Percentiles rank a stretch among this genome's conserved stretches.
Evolutionary conservation across 2,113 vertebrate species (phyloP).

Genomic region (Plotosus lineatus): DNA sequence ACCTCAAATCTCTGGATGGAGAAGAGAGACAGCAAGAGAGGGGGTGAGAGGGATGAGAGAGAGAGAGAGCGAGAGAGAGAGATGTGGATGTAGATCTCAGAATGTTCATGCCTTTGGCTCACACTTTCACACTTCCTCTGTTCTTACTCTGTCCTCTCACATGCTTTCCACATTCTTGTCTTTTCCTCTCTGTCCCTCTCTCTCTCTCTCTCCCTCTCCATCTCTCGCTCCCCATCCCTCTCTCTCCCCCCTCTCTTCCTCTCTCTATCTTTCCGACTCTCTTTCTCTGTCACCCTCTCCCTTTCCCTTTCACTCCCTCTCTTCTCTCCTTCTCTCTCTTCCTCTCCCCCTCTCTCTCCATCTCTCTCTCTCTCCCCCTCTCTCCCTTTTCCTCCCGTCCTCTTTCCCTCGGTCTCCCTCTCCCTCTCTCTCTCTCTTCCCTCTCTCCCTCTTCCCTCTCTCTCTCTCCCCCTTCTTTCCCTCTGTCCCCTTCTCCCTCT

Average conservation of each 20-base stretch:
- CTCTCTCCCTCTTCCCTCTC: background rate
- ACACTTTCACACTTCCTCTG: slow-evolving; percentile 12
- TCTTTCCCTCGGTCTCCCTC: background rate
- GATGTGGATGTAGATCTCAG: background rate
- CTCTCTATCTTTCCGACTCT: background rate
- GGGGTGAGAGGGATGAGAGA: background rate
- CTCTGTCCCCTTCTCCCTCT: slow-evolving; percentile 15
- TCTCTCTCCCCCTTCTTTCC: slow-evolving; percentile 26
- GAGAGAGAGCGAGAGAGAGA: background rate
- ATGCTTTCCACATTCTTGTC: slow-evolving; percentile 12
- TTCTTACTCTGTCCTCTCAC: background rate
- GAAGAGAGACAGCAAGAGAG: too few relatives aligned
- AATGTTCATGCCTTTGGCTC: slow-evolving; percentile 3
- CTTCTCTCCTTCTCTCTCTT: slow-evolving; percentile 15
- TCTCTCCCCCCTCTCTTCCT: background rate
- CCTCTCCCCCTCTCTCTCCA: slow-evolving; percentile 15
- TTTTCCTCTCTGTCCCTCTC: background rate
- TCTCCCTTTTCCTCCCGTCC: background rate
- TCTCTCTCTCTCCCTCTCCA: slow-evolving; percentile 14
- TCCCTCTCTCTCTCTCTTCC: background rate
- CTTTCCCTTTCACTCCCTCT: background rate
- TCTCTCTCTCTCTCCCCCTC: background rate
- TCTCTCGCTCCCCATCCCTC: too few relatives aligned
- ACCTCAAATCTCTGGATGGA: slow-evolving; percentile 27
- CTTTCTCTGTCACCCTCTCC: slow-evolving; percentile 15